Percentiles rank a stretch among this genome's conserved stretches.
phyloP scores from a whole-genome alignment of 2,113 vertebrate species.

The Chloroceryle aenea region DNA sequence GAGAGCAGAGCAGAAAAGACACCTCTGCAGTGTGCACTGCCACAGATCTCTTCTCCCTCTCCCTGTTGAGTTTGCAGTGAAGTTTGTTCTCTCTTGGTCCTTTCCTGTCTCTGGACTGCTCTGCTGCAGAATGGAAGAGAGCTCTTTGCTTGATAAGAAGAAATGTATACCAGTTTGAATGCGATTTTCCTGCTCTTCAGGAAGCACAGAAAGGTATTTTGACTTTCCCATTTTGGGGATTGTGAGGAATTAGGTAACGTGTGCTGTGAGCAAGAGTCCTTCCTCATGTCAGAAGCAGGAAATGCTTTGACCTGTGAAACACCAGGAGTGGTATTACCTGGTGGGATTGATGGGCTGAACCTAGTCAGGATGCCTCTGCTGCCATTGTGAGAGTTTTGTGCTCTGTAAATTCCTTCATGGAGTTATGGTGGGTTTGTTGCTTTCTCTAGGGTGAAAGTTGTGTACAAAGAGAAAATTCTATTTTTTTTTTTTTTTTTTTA shows the following conservation, averaged over 20 bases:
- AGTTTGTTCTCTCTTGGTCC: not conserved
- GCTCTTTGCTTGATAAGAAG: conserved; percentile 30
- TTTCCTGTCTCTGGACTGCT: not conserved
- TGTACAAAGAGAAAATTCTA: not conserved
- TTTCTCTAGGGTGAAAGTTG: not conserved
- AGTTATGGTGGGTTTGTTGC: not conserved
- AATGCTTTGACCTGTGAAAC: not conserved
- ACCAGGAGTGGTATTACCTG: not conserved
- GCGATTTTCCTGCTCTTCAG: conserved; percentile 63
- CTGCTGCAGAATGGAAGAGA: conserved; percentile 56
- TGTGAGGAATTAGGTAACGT: not conserved
- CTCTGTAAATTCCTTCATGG: not conserved
- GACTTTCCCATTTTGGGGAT: not conserved
- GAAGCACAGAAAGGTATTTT: conserved; percentile 67
- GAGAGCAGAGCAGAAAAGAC: conserved; percentile 47
- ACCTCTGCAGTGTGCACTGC: not conserved
- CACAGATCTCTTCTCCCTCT: not conserved
- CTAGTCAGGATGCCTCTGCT: not conserved
- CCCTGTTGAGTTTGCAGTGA: not conserved
- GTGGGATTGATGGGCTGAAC: not conserved
- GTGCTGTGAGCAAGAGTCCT: not conserved
- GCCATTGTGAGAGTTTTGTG: not conserved
- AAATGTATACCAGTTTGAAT: conserved; percentile 53
- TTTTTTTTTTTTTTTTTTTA: not conserved
- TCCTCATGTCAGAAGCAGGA: not conserved